Percentiles rank a stretch among this genome's conserved stretches.
Evolutionary conservation across 2,888 invertebrate species (phyloP).

Genomic region (Geophilus truncorum): DNA sequence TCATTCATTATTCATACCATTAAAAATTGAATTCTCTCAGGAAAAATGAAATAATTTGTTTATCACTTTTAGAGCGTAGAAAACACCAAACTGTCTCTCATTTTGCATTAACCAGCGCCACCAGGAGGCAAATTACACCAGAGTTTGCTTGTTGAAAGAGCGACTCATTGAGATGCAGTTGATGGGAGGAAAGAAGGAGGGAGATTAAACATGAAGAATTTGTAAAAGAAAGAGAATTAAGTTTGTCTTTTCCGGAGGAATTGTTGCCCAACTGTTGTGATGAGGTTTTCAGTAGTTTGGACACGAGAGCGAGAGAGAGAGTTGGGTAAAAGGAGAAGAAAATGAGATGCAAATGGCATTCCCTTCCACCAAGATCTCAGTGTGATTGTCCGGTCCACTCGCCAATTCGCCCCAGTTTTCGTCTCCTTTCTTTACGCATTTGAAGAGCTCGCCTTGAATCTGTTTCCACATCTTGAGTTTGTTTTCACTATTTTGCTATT

Average conservation of each 20-base stretch:
- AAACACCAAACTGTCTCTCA: no score
- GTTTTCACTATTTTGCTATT: conserved; percentile 10
- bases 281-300: background rate
- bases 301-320: no score
- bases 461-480: background rate
- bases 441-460: background rate
- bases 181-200: no score
- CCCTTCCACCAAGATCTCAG: background rate
- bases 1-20: no score
- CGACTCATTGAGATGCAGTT: no score
- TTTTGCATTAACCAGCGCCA: no score
- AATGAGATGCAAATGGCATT: background rate
- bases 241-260: background rate
- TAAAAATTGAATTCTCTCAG: no score
- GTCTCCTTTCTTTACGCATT: background rate
- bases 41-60: no score
- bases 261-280: background rate
- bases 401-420: background rate
- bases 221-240: background rate
- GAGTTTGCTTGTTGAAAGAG: no score
- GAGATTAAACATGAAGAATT: background rate
- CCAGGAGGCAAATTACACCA: no score
- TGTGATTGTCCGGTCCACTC: conserved; percentile 10
- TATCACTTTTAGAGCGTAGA: no score
- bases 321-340: background rate